A percentile compares a stretch with the other conserved stretches of the same genome.
phyloP scores from a whole-genome alignment of 2,797 vertebrate genomes.

The Microctenopoma stevenorrisi region DNA sequence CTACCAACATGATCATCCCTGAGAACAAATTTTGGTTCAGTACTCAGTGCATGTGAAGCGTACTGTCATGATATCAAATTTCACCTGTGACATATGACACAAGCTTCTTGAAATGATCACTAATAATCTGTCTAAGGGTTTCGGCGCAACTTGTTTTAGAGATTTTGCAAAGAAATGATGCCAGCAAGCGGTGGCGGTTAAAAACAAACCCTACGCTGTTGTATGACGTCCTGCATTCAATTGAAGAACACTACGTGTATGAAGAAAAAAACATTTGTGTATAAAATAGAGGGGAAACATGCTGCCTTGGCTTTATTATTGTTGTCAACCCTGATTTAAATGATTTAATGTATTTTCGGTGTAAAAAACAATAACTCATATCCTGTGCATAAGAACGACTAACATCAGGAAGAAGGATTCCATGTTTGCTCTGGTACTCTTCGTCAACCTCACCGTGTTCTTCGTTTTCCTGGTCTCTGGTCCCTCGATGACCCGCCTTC shows the following conservation, averaged over 20 bases:
- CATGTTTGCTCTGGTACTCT: slow-evolving; percentile 64
- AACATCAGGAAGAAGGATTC: slow-evolving; percentile 50
- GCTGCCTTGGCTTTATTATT: slow-evolving; percentile 71
- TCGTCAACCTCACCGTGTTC: slow-evolving; percentile 54
- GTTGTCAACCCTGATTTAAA: slow-evolving; percentile 76
- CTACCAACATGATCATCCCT: slow-evolving; percentile 79
- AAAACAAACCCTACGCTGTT: slow-evolving; percentile 16
- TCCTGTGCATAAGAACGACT: slow-evolving; percentile 77
- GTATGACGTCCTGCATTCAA: slow-evolving; percentile 1
- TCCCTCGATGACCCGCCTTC: slow-evolving; percentile 57
- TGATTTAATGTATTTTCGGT: slow-evolving; percentile 54
- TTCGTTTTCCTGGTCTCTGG: slow-evolving; percentile 49
- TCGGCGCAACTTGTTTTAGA: slow-evolving; percentile 13
- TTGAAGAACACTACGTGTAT: slow-evolving; percentile 30
- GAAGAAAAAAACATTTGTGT: slow-evolving; percentile 49
- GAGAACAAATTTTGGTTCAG: slow-evolving; percentile 85
- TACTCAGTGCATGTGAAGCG: slow-evolving; percentile 75
- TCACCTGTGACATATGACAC: slow-evolving; percentile 38
- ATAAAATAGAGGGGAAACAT: slow-evolving; percentile 64
- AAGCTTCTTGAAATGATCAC: slow-evolving; percentile 25
- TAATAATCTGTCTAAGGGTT: slow-evolving; percentile 45
- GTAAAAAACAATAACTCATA: slow-evolving; percentile 52
- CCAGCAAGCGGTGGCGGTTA: slow-evolving; percentile 1
- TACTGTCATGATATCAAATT: slow-evolving; percentile 49
- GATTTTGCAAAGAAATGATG: slow-evolving; percentile 20